phyloP scores from a whole-genome alignment of 2,888 invertebrate species.

The Drosophila phalerata region DNA sequence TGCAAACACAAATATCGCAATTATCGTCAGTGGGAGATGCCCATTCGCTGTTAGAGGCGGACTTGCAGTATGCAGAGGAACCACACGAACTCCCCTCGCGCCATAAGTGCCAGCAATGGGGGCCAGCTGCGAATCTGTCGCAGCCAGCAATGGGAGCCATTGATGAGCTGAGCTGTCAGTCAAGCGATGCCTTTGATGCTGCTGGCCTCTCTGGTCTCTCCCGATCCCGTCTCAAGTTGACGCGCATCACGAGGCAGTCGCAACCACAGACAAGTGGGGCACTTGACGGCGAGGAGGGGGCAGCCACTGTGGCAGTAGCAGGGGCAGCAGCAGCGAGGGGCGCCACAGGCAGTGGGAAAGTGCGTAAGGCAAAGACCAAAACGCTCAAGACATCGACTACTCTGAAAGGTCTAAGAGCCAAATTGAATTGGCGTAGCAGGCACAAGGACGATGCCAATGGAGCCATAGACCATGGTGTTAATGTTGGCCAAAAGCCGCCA shows the following conservation, averaged over 20 bases:
- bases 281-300: slow-evolving; percentile 9
- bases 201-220: slow-evolving; percentile 23
- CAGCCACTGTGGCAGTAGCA: background rate
- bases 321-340: background rate
- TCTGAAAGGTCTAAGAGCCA: slow-evolving; percentile 60
- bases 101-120: slow-evolving; percentile 34
- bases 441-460: slow-evolving; percentile 47
- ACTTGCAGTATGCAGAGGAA: slow-evolving; percentile 68
- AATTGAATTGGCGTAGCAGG: slow-evolving; percentile 71
- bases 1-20: slow-evolving; percentile 84
- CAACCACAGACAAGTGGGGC: slow-evolving; percentile 23
- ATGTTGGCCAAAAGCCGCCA: slow-evolving; percentile 40
- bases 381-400: slow-evolving; percentile 51
- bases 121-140: background rate
- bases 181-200: slow-evolving; percentile 20
- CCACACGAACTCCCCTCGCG: slow-evolving; percentile 50
- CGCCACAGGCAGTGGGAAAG: slow-evolving; percentile 60
- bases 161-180: slow-evolving; percentile 70
- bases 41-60: slow-evolving; percentile 82
- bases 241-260: slow-evolving; percentile 71
- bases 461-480: slow-evolving; percentile 10
- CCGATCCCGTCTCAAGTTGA: slow-evolving; percentile 71
- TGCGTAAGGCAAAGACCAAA: slow-evolving; percentile 68
- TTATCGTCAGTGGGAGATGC: slow-evolving; percentile 84
- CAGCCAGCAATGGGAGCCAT: slow-evolving; percentile 69